Evolutionary conservation across 92 coral and sea anemone species (phyloP).

Genomic region (Isaurus tuberculatus): DNA sequence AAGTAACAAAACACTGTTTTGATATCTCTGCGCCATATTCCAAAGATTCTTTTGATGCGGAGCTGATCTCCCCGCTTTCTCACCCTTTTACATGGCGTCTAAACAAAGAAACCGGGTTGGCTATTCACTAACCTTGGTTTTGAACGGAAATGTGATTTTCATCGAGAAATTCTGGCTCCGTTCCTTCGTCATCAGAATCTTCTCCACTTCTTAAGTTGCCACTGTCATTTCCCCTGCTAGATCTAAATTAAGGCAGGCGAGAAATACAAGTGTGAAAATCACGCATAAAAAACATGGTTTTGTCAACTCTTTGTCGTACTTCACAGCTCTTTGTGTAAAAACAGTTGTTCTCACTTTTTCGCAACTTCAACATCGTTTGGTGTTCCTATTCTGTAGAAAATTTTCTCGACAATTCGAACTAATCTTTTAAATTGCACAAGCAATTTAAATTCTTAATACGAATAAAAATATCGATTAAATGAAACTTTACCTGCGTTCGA

Average conservation of each 20-base stretch:
- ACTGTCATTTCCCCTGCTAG: conserved; percentile 41
- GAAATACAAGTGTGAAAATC: conserved; percentile 73
- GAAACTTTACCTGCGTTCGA: conserved; percentile 84
- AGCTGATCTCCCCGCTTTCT: neutral
- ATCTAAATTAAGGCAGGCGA: conserved; percentile 62
- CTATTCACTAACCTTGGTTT: conserved; percentile 23
- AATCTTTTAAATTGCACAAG: neutral
- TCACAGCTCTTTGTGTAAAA: conserved; percentile 74
- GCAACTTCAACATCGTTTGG: conserved; percentile 1
- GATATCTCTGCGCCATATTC: no score
- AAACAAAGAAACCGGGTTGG: conserved; percentile 21
- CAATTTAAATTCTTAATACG: neutral
- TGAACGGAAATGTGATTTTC: conserved; percentile 30
- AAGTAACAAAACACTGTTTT: neutral
- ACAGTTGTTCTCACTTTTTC: conserved; percentile 68
- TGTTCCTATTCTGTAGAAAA: conserved; percentile 4
- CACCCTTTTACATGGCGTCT: neutral
- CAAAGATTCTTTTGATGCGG: neutral
- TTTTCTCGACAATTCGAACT: neutral
- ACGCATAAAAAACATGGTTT: conserved; percentile 58
- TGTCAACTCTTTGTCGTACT: conserved; percentile 65
- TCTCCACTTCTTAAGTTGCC: conserved; percentile 21
- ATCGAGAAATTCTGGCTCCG: conserved; percentile 6
- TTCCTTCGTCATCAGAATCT: conserved; percentile 49
- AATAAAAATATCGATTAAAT: neutral